These are phyloP conservation scores for Cephus rjabovi DNA, from an alignment of 2,888 invertebrate species.

Conservation along the genomic window DNA sequence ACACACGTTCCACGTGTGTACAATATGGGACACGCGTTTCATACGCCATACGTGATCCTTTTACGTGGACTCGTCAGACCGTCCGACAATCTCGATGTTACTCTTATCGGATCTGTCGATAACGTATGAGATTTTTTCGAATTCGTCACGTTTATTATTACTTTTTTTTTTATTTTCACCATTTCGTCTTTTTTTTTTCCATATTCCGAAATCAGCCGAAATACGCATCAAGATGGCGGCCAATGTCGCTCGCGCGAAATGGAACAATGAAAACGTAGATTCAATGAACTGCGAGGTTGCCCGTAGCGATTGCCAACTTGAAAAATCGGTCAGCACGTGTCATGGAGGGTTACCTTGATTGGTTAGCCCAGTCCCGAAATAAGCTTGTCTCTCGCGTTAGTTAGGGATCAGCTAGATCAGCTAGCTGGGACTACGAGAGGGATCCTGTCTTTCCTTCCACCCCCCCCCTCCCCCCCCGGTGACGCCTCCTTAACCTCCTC, in stretches of 20 bases:
- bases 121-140: not conserved
- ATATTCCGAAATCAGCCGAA: too few relatives aligned
- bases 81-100: not conserved
- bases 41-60: not conserved
- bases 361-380: not conserved
- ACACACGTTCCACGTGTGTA: not conserved
- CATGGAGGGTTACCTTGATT: not conserved
- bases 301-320: not conserved
- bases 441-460: too few relatives aligned
- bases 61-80: not conserved
- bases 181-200: not conserved
- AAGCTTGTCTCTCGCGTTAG: not conserved
- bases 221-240: too few relatives aligned
- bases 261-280: too few relatives aligned
- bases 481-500: not conserved
- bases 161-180: not conserved
- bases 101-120: not conserved
- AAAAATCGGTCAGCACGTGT: not conserved
- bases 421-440: not conserved
- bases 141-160: not conserved
- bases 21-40: not conserved
- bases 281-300: not conserved
- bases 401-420: not conserved
- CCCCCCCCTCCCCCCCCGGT: too few relatives aligned
- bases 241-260: too few relatives aligned